Evolutionary conservation across 2,888 invertebrate genomes (phyloP).

Genomic region (Augochlorella aurata): DNA sequence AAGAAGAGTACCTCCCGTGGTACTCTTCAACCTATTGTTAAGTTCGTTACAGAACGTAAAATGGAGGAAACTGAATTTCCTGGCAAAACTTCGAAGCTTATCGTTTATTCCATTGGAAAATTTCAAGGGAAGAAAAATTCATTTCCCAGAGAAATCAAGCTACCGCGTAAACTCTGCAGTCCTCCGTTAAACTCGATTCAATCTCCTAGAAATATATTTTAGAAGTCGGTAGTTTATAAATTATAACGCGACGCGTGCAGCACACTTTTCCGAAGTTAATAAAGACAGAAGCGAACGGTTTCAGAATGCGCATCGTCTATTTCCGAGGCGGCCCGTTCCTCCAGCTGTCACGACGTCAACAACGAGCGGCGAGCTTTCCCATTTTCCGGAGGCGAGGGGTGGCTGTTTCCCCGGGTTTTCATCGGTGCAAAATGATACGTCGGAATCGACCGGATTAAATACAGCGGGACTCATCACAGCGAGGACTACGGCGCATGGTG

Average conservation of each 20-base stretch:
- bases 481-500: constrained; percentile 47
- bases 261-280: background rate
- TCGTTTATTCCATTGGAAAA: background rate
- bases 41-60: too few species aligned
- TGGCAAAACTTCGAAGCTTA: too few species aligned
- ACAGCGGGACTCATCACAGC: constrained; percentile 54
- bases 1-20: too few species aligned
- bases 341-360: constrained; percentile 5
- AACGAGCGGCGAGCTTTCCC: constrained; percentile 14
- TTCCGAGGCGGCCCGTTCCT: background rate
- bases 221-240: background rate
- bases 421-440: constrained; percentile 45
- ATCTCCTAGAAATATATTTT: background rate
- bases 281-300: background rate
- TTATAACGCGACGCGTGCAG: background rate
- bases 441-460: constrained; percentile 65
- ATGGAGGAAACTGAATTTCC: too few species aligned
- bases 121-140: background rate
- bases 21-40: too few species aligned
- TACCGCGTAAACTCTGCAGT: too few species aligned
- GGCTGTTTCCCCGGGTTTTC: constrained; percentile 38
- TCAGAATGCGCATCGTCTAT: background rate
- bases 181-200: too few species aligned
- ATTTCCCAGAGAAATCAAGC: background rate
- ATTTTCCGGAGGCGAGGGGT: constrained; percentile 14